Evolutionary conservation across 2,113 vertebrate genomes (phyloP).

Genomic region (Ptilorrhoa leucosticta): DNA sequence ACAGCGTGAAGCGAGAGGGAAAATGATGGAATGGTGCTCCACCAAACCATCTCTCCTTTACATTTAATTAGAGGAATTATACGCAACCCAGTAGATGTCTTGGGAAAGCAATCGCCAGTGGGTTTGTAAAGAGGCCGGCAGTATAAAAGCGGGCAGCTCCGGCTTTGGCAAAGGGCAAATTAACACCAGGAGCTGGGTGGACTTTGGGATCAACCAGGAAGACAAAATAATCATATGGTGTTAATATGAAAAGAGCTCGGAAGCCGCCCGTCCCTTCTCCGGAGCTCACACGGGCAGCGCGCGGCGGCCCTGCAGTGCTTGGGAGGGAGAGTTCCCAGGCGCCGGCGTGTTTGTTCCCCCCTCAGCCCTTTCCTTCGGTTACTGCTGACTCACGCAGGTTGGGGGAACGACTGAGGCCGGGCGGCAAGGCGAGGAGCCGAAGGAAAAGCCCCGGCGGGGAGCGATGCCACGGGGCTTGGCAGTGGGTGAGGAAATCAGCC

Average conservation of each 20-base stretch:
- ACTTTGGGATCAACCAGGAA: conserved; percentile 28
- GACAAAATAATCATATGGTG: background rate
- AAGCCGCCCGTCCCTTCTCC: background rate
- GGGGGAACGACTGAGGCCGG: conserved; percentile 33
- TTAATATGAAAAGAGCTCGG: background rate
- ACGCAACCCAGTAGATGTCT: conserved; percentile 57
- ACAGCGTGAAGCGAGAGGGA: conserved; percentile 67
- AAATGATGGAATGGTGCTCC: conserved; percentile 67
- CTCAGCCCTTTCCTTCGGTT: conserved; percentile 35
- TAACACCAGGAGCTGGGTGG: background rate
- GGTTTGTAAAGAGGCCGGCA: conserved; percentile 26
- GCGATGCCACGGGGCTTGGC: conserved; percentile 60
- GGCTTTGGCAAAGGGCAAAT: conserved; percentile 21
- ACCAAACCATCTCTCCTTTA: conserved; percentile 70
- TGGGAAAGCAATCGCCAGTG: conserved; percentile 60
- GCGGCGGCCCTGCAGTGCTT: background rate
- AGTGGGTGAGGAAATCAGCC: conserved; percentile 57
- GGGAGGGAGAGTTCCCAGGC: conserved; percentile 29
- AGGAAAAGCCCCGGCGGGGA: conserved; percentile 54
- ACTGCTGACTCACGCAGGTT: conserved; percentile 61
- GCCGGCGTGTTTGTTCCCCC: conserved; percentile 14
- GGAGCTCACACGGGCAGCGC: background rate
- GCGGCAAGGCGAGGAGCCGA: conserved; percentile 4
- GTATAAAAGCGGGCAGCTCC: background rate
- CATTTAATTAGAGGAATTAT: conserved; percentile 78